Evolutionary conservation across 2,888 invertebrate genomes (phyloP).

Genomic region (Dioctria linearis): DNA sequence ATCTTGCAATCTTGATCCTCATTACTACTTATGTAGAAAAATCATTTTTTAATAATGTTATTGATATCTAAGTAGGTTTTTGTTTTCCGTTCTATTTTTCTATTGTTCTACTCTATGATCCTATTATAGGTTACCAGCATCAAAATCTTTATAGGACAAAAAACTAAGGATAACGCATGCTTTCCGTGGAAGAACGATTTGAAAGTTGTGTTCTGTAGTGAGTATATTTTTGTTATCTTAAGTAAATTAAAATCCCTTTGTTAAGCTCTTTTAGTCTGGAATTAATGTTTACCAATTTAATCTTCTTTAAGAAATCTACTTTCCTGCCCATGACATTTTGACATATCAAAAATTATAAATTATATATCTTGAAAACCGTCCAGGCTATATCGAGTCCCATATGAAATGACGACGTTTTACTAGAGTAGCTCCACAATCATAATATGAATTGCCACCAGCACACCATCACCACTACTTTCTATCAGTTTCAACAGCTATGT

Average conservation of each 20-base stretch:
- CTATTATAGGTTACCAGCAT: too few relatives aligned
- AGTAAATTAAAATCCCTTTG: background rate
- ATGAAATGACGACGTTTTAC: conserved; percentile 4
- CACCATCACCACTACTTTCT: conserved; percentile 17
- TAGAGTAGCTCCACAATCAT: conserved; percentile 23
- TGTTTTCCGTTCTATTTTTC: too few relatives aligned
- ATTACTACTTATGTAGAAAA: too few relatives aligned
- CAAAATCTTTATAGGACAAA: too few relatives aligned
- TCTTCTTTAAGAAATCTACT: background rate
- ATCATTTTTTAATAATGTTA: too few relatives aligned
- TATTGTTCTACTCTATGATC: too few relatives aligned
- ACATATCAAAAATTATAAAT: conserved; percentile 49
- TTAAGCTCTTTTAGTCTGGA: background rate
- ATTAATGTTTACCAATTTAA: background rate
- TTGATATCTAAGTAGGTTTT: too few relatives aligned
- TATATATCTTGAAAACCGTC: conserved; percentile 31
- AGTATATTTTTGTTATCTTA: too few relatives aligned
- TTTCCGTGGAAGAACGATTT: too few relatives aligned
- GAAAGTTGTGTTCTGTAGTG: too few relatives aligned
- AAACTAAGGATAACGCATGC: too few relatives aligned
- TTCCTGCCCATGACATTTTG: conserved; percentile 30
- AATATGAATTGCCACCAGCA: conserved; percentile 17
- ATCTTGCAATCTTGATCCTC: too few relatives aligned
- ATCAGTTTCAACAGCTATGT: conserved; percentile 32
- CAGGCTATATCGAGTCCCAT: background rate